phyloP scores from a whole-genome alignment of 2,888 invertebrate genomes.

The Phania funesta region DNA sequence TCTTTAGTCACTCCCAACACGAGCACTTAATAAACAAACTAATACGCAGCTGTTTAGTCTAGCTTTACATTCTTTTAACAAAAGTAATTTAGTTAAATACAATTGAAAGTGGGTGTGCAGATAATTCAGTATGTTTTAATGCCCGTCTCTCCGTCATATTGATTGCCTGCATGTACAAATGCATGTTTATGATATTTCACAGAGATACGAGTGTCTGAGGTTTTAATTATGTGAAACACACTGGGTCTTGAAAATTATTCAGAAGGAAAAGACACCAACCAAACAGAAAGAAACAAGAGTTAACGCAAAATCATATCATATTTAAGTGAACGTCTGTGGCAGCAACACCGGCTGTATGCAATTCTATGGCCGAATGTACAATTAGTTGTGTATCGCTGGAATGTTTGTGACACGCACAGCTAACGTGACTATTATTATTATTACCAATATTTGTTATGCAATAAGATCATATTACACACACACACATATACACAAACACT shows the following conservation, averaged over 20 bases:
- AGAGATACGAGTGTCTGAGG: slow-evolving; percentile 8
- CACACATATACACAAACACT: neutral
- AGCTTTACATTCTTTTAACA: neutral
- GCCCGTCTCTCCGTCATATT: slow-evolving; percentile 7
- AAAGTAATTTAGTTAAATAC: neutral
- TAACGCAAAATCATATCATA: slow-evolving; percentile 44
- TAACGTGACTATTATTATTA: slow-evolving; percentile 43
- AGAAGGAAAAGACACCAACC: slow-evolving; percentile 21
- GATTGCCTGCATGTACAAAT: slow-evolving; percentile 23
- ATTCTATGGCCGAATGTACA: slow-evolving; percentile 12
- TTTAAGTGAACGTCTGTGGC: slow-evolving; percentile 43
- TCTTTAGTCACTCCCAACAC: too few relatives aligned
- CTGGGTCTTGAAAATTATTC: neutral
- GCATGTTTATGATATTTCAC: neutral
- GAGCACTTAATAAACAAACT: neutral
- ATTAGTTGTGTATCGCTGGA: slow-evolving; percentile 28
- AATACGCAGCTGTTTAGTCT: neutral
- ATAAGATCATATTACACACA: slow-evolving; percentile 62
- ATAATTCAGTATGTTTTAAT: neutral
- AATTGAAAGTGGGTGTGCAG: slow-evolving; percentile 21
- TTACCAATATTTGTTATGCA: slow-evolving; percentile 56
- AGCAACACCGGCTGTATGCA: neutral
- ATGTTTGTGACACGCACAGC: slow-evolving; percentile 51
- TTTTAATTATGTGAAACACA: slow-evolving; percentile 39
- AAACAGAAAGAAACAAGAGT: slow-evolving; percentile 3